Evolutionary conservation across 1,140 invertebrate species (phyloP), one percentile per base, ranked within the genome.

Genomic region (Cydia fagiglandana): DNA sequence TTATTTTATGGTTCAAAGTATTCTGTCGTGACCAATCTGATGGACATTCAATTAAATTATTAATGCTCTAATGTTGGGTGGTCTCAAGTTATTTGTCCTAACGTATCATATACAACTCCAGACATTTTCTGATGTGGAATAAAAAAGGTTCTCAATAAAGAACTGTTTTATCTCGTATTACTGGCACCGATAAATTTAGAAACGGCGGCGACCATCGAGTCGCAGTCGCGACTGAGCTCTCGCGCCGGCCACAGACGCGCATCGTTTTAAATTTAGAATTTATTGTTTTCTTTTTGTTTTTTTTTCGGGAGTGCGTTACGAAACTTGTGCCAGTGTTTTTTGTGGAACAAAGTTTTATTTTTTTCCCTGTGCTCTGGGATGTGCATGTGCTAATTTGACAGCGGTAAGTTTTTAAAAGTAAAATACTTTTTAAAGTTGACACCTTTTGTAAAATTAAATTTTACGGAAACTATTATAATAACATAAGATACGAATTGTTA

Each of bases 131-230:
- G 34, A 73, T 56, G 53, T 41, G 53, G 70, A 73, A 76, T 76
- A 76, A 76, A 76, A 88, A 86, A 83, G 83, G 86, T 84, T 79
- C 81, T 83, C 83, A 86, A 89, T 89, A 89, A 91, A 91, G 88
- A 88, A 83, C 85, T 86, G 83, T 86, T 90, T 89, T 92, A 92
- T 91, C 89, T 92, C 90, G 90, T 91, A 85, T 92, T 92, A 92
- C 90, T 91, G 80, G 82, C 83, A 81, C 10, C 84, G 90, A 89
- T 90, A 91, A 90, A 91, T 90, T 92, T 92, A 92, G 89, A 92
- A 87, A 84, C 83, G 83, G 81, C 77, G 78, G 79, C 85, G 78
- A 79, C 80, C 81, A 80, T 84, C 76, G 80, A 83, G 84, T 84
- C 77, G 80, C 85, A 90, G 88, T 91, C 89, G 88, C 85, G 81